Evolutionary conservation across 2,113 vertebrate genomes (phyloP), one percentile per base, ranked within the genome.

Genomic region (Pelobates fuscus): DNA sequence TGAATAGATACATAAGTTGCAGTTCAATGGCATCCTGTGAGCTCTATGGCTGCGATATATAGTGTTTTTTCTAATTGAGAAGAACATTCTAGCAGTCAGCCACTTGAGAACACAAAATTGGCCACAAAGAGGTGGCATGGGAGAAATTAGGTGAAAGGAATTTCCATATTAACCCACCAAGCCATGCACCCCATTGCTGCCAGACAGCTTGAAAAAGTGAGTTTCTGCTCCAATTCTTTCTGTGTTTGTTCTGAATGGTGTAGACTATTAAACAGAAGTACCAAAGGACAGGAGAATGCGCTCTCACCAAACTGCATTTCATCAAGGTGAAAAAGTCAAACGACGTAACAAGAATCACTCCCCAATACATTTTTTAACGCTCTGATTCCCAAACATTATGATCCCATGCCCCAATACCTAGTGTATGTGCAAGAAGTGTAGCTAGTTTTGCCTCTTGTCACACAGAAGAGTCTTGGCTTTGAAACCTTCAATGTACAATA

Each of bases 201-300:
- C 44, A 63, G 59, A 63, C 20, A 24, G 70, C 44, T 32, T 52
- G 52, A 8, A n/a, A 8, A n/a, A 23, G 20, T 11, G 12, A 4
- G 2, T 63, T 75, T 75, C 64, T 65, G 72, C 66, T 75, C 72
- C 64, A 75, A 65, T 75, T 75, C 52, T 27, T 75, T 75, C 67
- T 57, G 29, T 54, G 54, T 58, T 59, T 52, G 18, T 67, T 67
- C 37, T 44, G 32, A 49, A 59, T 37, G n/a, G n/a, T 2, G 55
- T 23, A 18, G 25, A 63, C n/a, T 21, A 72, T 24, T 49, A 70
- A 30, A 67, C 25, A 71, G 41, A 41, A 60, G 18, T n/a, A 21
- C 41, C 23, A 54, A n/a, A 67, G 63, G 63, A 75, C 30, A 37
- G 44, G 60, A 63, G 58, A 75, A 11, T 14, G 18, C 41, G 43